Conservation (phyloP, 2,797 vertebrate genomes). For the Falco peregrinus region DNA sequence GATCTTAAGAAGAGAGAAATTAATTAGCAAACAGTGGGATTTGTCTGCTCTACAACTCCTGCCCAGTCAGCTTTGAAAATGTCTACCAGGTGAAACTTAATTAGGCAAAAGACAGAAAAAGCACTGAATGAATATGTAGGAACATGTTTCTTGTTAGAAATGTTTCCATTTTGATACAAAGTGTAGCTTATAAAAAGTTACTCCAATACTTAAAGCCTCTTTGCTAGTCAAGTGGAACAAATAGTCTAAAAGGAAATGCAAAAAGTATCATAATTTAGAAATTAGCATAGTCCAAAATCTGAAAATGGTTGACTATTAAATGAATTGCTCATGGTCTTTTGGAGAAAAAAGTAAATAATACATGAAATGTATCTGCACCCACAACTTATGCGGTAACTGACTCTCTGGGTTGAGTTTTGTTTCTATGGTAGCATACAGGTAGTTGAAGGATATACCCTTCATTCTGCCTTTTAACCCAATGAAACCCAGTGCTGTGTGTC, state of each 20-base stretch:
- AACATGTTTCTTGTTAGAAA: conserved; percentile 1
- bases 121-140: background rate
- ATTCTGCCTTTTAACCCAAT: background rate
- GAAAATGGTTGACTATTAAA: background rate
- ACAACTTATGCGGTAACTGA: rapidly evolving
- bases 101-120: conserved; percentile 18
- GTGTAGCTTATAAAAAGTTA: background rate
- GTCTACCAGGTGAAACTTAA: conserved; percentile 34
- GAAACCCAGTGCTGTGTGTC: background rate
- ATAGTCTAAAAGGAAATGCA: background rate
- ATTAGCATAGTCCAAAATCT: background rate
- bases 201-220: background rate
- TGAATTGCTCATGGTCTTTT: background rate
- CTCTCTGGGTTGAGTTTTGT: background rate
- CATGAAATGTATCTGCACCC: background rate
- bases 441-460: background rate
- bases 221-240: background rate
- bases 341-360: background rate
- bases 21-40: conserved; percentile 48
- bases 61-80: conserved; percentile 40
- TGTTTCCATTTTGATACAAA: background rate
- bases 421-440: background rate
- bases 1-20: conserved; percentile 25
- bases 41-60: conserved; percentile 9
- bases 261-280: background rate